Conservation (phyloP, 2,113 vertebrate species). For the Taxidea taxus region DNA sequence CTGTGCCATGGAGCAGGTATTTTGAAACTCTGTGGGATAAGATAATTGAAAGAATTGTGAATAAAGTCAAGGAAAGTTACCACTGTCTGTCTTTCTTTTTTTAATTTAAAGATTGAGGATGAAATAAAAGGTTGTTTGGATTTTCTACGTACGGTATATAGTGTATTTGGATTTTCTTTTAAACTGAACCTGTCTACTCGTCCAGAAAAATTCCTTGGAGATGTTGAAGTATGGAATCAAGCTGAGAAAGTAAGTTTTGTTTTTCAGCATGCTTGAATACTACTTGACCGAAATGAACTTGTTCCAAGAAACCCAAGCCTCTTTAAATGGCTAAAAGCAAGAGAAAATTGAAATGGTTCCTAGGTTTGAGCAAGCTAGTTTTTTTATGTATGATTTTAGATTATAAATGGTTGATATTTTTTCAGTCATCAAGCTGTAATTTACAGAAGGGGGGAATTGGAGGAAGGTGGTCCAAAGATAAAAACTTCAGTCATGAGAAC, state of each 20-base stretch:
- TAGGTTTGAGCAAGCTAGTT: not conserved
- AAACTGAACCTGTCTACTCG: constrained; percentile 98
- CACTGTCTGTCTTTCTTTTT: not conserved
- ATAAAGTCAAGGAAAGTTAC: not conserved
- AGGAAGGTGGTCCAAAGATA: not conserved
- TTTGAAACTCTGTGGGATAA: not conserved
- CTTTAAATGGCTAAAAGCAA: not conserved
- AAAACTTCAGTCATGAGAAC: not conserved
- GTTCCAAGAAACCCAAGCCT: not conserved
- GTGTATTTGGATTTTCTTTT: constrained; percentile 96
- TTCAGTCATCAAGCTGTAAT: not conserved
- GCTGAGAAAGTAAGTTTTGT: constrained; percentile 92
- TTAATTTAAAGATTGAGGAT: constrained; percentile 88
- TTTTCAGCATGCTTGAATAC: not conserved
- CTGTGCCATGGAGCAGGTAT: constrained; percentile 97
- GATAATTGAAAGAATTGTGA: not conserved
- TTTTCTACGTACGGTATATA: constrained; percentile 94
- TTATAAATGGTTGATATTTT: not conserved
- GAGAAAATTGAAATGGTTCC: not conserved
- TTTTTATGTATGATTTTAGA: not conserved
- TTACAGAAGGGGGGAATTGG: not conserved
- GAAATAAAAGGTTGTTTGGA: constrained; percentile 97
- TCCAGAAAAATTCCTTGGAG: constrained; percentile 97
- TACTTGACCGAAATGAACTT: not conserved
- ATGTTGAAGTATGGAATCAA: constrained; percentile 92